These are phyloP conservation scores for Rhizomys pruinosus DNA, from an alignment of 2,113 vertebrate species.

Conservation along the genomic window DNA sequence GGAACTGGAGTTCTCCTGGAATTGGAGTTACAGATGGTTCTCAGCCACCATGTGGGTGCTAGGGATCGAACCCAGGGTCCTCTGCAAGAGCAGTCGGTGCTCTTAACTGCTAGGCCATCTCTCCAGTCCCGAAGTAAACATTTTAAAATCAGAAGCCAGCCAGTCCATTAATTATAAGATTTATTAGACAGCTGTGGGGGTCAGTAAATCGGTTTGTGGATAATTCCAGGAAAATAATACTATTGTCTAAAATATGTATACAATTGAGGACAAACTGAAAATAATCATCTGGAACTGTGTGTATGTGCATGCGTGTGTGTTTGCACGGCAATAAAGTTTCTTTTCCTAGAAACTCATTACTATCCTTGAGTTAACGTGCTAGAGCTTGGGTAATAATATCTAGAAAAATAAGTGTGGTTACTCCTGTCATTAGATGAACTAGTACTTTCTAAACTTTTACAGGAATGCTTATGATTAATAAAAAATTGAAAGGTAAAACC, in stretches of 20 bases:
- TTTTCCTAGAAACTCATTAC: background rate
- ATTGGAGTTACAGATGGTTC: no score
- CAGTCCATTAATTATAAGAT: slow-evolving; percentile 42
- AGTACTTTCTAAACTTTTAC: background rate
- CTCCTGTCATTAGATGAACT: background rate
- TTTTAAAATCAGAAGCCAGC: background rate
- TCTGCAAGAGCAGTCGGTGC: no score
- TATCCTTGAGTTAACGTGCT: background rate
- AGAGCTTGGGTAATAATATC: background rate
- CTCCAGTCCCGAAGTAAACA: no score
- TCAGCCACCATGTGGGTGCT: no score
- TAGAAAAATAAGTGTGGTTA: background rate
- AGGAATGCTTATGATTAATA: background rate
- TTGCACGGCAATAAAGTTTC: background rate
- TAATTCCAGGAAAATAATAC: slow-evolving; percentile 54
- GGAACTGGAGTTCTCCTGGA: no score
- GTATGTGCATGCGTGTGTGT: background rate
- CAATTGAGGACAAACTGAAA: background rate
- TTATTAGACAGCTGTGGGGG: slow-evolving; percentile 37
- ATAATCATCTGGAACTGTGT: slow-evolving; percentile 16
- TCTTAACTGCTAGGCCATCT: no score
- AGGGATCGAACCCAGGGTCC: no score
- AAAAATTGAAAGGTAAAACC: background rate
- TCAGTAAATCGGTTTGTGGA: slow-evolving; percentile 44
- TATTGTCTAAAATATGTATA: slow-evolving; percentile 42